A percentile compares a stretch with the other conserved stretches of the same genome.
phyloP scores from a whole-genome alignment of 2,797 vertebrate genomes.

The Catharus ustulatus region DNA sequence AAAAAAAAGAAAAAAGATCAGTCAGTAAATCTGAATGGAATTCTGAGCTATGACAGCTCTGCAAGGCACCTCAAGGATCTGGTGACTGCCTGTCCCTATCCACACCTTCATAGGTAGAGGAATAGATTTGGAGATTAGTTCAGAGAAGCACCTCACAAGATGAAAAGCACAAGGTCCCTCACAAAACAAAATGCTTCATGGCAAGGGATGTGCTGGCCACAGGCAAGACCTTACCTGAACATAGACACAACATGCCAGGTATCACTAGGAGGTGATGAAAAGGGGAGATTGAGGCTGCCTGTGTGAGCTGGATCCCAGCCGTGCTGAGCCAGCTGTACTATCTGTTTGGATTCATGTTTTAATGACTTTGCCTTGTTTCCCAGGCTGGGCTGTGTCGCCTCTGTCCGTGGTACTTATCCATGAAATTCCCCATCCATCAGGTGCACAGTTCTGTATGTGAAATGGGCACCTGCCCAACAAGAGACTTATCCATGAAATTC shows the following conservation, averaged over 20 bases:
- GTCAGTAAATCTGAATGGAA: not conserved
- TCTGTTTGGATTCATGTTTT: not conserved
- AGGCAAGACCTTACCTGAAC: not conserved
- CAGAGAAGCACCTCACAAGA: not conserved
- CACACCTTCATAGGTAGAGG: not conserved
- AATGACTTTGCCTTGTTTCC: not conserved
- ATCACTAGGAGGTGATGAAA: not conserved
- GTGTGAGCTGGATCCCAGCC: not conserved
- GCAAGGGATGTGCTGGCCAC: not conserved
- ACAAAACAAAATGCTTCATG: not conserved
- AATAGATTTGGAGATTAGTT: not conserved
- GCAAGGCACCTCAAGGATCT: not conserved
- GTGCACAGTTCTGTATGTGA: not conserved
- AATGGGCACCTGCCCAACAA: not conserved
- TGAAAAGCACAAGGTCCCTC: not conserved
- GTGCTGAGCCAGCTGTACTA: not conserved
- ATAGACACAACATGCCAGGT: not conserved
- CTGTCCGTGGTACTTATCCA: conserved; percentile 62
- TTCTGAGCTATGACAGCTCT: not conserved
- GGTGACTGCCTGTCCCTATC: not conserved
- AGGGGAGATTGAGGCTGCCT: not conserved
- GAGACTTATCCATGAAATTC: not conserved
- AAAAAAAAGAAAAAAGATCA: not conserved
- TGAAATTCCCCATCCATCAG: not conserved
- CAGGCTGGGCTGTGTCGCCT: not conserved